Conservation (phyloP, 2,888 invertebrate species). For the Poecilobothrus nobilitatus region DNA sequence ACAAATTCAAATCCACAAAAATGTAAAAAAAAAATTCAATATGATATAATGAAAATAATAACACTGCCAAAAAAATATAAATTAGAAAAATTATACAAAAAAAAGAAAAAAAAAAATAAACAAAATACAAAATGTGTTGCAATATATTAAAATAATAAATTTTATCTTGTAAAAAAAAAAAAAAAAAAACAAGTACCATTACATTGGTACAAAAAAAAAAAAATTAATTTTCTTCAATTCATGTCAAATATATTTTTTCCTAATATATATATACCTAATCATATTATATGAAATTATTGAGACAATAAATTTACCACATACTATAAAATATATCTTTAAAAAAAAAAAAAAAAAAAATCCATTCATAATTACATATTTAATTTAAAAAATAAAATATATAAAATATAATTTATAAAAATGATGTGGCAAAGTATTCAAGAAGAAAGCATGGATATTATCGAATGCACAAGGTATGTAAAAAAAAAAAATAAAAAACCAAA, state of each 20-base stretch:
- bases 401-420: constrained; percentile 28
- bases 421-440: constrained; percentile 42
- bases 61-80: not conserved
- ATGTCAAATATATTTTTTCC: not conserved
- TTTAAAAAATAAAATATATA: not conserved
- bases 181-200: too few relatives aligned
- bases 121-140: not conserved
- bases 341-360: too few relatives aligned
- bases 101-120: too few relatives aligned
- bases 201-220: not conserved
- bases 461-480: constrained; percentile 40
- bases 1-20: too few relatives aligned
- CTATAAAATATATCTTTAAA: not conserved
- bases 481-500: too few relatives aligned
- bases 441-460: constrained; percentile 38
- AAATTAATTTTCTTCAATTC: not conserved
- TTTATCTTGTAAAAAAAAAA: too few relatives aligned
- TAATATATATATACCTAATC: too few relatives aligned
- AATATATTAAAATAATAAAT: not conserved
- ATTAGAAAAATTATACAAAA: not conserved
- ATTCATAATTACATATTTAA: too few relatives aligned
- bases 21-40: too few relatives aligned
- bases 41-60: too few relatives aligned
- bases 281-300: not conserved
- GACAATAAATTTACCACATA: not conserved